Evolutionary conservation across 1,140 invertebrate species (phyloP).

Genomic region (Drosophila kurseongensis): DNA sequence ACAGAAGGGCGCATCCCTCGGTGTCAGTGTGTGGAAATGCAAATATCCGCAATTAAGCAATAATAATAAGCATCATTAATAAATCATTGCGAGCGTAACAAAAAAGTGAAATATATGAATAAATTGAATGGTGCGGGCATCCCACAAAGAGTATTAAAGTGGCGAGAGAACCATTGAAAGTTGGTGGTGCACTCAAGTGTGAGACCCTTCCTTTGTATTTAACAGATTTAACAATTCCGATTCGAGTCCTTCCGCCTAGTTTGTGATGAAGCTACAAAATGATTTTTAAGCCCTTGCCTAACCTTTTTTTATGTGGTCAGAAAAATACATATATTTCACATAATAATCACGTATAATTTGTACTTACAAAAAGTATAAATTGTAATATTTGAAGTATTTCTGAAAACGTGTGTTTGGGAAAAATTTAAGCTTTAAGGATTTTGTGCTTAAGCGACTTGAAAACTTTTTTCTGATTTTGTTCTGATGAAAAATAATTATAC

Average conservation of each 20-base stretch:
- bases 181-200: constrained; percentile 14
- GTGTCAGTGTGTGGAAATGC: constrained; percentile 44
- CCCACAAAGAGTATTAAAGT: constrained; percentile 50
- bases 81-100: constrained; percentile 65
- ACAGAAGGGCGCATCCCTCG: constrained; percentile 7
- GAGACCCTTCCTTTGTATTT: constrained; percentile 25
- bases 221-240: too few species aligned
- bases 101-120: constrained; percentile 50
- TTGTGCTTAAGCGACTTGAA: too few species aligned
- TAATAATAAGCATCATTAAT: constrained; percentile 83
- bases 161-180: constrained; percentile 24
- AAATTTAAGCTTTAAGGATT: too few species aligned
- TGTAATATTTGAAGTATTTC: too few species aligned
- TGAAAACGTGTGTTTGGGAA: too few species aligned
- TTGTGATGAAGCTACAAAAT: too few species aligned
- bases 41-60: constrained; percentile 80
- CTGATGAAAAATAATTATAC: too few species aligned
- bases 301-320: too few species aligned
- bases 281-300: too few species aligned
- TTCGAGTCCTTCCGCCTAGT: too few species aligned
- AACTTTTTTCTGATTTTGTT: too few species aligned
- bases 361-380: not conserved
- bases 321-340: too few species aligned
- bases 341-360: constrained; percentile 5
- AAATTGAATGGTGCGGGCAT: constrained; percentile 41